Conservation (phyloP, 2,888 invertebrate species). For the Diarsia brunnea region DNA sequence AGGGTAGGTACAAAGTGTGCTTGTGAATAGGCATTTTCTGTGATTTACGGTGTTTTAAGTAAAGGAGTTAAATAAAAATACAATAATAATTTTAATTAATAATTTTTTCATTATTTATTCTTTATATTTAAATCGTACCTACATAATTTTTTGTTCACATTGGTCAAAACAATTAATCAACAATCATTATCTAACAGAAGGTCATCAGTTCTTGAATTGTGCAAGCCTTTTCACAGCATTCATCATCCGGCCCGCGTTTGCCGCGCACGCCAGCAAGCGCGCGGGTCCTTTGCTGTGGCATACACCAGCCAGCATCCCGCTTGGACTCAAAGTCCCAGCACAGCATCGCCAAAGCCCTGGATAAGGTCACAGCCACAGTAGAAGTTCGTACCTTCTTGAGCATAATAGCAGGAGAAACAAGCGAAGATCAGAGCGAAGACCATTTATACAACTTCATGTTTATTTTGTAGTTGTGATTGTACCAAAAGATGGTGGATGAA, state of each 20-base stretch:
- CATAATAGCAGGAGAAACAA: conserved; percentile 22
- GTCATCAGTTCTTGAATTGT: conserved; percentile 54
- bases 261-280: conserved; percentile 50
- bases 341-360: conserved; percentile 43
- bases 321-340: conserved; percentile 50
- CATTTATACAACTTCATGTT: conserved; percentile 48
- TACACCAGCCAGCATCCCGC: conserved; percentile 53
- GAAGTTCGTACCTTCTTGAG: conserved; percentile 29
- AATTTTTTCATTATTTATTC: too few relatives aligned
- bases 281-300: conserved; percentile 10
- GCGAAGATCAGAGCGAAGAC: conserved; percentile 34
- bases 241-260: conserved; percentile 59
- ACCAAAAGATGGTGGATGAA: conserved; percentile 16
- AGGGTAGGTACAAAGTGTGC: neutral
- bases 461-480: neutral
- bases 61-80: neutral
- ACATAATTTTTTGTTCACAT: conserved; percentile 4
- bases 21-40: neutral
- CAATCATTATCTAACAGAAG: conserved; percentile 42
- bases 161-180: neutral
- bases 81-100: neutral
- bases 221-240: conserved; percentile 62
- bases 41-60: too few relatives aligned
- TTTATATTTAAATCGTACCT: too few relatives aligned
- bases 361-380: conserved; percentile 58